phyloP scores from a whole-genome alignment of 64 coral and sea anemone genomes.

The Pocillopora damicornis region DNA sequence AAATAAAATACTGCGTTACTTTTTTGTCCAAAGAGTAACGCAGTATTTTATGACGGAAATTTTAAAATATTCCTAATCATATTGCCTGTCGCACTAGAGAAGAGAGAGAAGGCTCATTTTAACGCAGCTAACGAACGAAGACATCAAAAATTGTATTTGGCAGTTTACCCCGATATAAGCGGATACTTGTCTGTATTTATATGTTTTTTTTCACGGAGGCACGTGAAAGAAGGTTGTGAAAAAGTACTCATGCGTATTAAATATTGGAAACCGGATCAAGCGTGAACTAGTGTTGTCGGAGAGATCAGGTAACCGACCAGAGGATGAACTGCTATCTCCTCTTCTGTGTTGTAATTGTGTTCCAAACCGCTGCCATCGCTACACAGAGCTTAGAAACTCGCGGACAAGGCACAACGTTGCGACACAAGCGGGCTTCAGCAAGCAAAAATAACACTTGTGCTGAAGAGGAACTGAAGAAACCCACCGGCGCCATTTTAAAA shows the following conservation, averaged over 20 bases:
- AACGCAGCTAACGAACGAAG: too few species aligned
- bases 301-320: neutral
- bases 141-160: too few species aligned
- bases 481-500: conserved; percentile 23
- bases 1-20: too few species aligned
- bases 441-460: neutral
- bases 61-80: too few species aligned
- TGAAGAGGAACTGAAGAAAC: neutral
- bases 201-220: too few species aligned
- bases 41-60: too few species aligned
- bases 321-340: neutral
- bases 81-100: too few species aligned
- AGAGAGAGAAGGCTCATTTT: too few species aligned
- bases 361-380: neutral
- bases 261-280: neutral
- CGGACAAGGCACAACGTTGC: neutral
- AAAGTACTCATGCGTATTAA: neutral
- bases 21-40: too few species aligned
- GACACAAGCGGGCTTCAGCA: neutral
- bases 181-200: too few species aligned
- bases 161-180: too few species aligned
- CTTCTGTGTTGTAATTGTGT: neutral
- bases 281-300: neutral
- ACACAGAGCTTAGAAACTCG: neutral
- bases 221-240: too few species aligned